Evolutionary conservation across 2,888 invertebrate species (phyloP).

Genomic region (Philereme transversata): DNA sequence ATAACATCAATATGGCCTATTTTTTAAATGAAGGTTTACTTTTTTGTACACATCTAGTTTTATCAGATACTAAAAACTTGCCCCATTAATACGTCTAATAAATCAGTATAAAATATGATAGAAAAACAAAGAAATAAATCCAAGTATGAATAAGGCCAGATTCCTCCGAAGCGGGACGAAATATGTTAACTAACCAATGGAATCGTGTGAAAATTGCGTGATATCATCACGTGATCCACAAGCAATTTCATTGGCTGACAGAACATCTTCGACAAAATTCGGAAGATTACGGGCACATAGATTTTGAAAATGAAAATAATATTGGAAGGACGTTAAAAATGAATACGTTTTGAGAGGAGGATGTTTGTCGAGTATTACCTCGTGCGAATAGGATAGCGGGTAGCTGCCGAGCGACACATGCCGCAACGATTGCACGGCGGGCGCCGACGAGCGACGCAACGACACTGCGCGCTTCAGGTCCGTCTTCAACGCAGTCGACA

Average conservation of each 20-base stretch:
- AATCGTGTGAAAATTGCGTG: neutral
- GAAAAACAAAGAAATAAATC: too few species aligned
- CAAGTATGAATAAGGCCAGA: too few species aligned
- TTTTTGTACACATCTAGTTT: neutral
- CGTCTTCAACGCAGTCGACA: conserved; percentile 91
- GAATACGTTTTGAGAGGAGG: neutral
- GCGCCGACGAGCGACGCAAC: conserved; percentile 75
- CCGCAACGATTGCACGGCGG: conserved; percentile 66
- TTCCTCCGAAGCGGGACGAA: too few species aligned
- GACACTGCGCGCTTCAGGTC: conserved; percentile 85
- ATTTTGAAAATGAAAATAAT: neutral
- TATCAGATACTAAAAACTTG: too few species aligned
- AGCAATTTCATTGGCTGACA: neutral
- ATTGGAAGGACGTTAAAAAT: neutral
- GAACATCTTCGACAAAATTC: too few species aligned
- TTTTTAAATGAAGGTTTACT: too few species aligned
- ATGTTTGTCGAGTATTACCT: conserved; percentile 56
- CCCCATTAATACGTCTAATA: too few species aligned
- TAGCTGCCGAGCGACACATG: conserved; percentile 70
- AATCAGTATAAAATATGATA: too few species aligned
- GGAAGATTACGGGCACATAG: neutral
- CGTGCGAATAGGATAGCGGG: conserved; percentile 70
- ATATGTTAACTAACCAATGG: neutral
- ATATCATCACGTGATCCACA: neutral
- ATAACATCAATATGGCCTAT: too few species aligned